These are phyloP conservation scores for Tetanocera ferruginea DNA, from an alignment of 2,888 invertebrate species.

Conservation along the genomic window DNA sequence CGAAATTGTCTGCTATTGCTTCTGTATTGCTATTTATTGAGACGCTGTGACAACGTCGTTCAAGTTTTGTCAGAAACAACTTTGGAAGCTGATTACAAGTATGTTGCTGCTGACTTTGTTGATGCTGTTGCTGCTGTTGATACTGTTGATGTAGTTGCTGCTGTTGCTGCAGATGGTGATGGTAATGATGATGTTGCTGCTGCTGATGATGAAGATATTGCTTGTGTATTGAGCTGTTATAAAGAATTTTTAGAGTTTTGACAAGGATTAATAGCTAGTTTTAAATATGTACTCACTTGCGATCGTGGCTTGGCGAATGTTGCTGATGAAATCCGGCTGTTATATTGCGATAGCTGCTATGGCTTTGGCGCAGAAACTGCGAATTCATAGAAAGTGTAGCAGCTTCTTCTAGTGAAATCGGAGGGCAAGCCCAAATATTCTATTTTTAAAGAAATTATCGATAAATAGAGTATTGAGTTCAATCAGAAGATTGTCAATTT, in stretches of 20 bases:
- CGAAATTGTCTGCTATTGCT: not conserved
- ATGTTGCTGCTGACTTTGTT: conserved; percentile 27
- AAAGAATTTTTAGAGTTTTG: not conserved
- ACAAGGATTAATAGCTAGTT: not conserved
- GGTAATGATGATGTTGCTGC: not conserved
- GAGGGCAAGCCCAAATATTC: conserved; percentile 54
- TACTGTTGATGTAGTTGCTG: conserved; percentile 24
- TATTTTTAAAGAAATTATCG: conserved; percentile 32
- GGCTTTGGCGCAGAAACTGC: conserved; percentile 48
- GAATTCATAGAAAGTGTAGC: conserved; percentile 47
- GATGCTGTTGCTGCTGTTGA: conserved; percentile 41
- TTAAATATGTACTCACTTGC: not conserved
- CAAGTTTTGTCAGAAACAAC: conserved; percentile 41
- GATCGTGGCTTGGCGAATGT: conserved; percentile 39
- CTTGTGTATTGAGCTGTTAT: conserved; percentile 11
- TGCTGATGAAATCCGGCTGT: conserved; percentile 38
- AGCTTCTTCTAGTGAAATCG: conserved; percentile 52
- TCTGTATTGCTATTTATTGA: conserved; percentile 3
- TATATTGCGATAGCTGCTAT: conserved; percentile 48
- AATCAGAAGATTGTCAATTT: no score
- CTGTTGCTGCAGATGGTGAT: not conserved
- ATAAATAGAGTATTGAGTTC: no score
- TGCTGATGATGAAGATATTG: conserved; percentile 12
- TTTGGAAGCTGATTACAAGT: conserved; percentile 36
- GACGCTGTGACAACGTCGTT: conserved; percentile 45